Evolutionary conservation across 64 coral and sea anemone genomes (phyloP).

Genomic region (Actinia tenebrosa): DNA sequence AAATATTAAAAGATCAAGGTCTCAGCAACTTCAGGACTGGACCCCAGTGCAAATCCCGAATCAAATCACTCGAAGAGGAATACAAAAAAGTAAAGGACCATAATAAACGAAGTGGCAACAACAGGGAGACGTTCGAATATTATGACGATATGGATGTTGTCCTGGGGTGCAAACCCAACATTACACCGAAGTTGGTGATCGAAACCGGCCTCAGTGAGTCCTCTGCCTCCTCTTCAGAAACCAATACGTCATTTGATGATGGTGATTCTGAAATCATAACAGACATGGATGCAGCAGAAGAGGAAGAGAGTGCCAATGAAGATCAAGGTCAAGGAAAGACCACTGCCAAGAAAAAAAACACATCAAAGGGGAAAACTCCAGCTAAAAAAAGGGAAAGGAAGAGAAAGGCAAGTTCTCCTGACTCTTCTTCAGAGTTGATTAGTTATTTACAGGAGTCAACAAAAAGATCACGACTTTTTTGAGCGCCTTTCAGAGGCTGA

Average conservation of each 20-base stretch:
- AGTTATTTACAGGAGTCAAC: not conserved
- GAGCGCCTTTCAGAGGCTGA: conserved; percentile 33
- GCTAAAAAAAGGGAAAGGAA: not conserved
- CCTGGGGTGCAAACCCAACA: conserved; percentile 35
- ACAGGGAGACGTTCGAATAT: conserved; percentile 34
- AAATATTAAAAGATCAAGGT: conserved; percentile 5
- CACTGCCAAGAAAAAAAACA: not conserved
- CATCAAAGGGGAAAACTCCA: not conserved
- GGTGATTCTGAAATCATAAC: not conserved
- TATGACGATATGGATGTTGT: conserved; percentile 53
- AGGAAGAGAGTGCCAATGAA: not conserved
- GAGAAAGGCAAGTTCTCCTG: not conserved
- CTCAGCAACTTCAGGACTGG: conserved; percentile 42
- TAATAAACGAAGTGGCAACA: conserved; percentile 40
- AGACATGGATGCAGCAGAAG: not conserved
- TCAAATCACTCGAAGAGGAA: conserved; percentile 42
- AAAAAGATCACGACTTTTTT: conserved; percentile 31
- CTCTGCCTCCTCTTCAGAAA: not conserved
- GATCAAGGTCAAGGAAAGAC: not conserved
- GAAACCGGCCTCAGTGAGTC: not conserved
- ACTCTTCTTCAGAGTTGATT: not conserved
- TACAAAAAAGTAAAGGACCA: conserved; percentile 55
- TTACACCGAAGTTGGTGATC: not conserved
- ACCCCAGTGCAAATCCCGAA: conserved; percentile 27
- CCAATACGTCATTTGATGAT: not conserved